Evolutionary conservation across 2,797 vertebrate species (phyloP).

Genomic region (Novumbra hubbsi): DNA sequence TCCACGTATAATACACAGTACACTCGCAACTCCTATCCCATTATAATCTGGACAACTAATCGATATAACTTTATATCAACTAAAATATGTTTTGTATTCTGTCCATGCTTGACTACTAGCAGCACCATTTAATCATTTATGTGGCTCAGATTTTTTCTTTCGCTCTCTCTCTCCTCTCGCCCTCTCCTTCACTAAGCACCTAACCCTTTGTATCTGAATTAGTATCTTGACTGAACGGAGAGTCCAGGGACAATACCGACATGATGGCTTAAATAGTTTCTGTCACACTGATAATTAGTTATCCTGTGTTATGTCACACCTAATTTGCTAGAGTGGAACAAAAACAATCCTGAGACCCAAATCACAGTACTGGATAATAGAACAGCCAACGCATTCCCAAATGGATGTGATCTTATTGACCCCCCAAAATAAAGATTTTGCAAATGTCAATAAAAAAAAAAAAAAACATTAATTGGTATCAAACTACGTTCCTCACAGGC

Average conservation of each 20-base stretch:
- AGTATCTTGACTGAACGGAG: neutral
- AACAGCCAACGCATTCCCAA: neutral
- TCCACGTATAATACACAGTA: no score
- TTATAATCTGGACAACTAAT: no score
- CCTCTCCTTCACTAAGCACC: neutral
- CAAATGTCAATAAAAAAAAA: neutral
- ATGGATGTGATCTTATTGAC: neutral
- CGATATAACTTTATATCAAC: no score
- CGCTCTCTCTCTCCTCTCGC: neutral
- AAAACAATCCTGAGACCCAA: neutral
- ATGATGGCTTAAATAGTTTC: neutral
- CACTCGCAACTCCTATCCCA: no score
- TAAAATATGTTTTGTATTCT: no score
- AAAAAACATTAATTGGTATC: neutral
- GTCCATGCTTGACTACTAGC: no score
- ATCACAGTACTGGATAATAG: neutral
- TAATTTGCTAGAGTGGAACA: neutral
- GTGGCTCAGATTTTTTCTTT: neutral
- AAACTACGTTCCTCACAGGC: no score
- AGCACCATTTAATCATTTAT: no score
- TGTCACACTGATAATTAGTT: neutral
- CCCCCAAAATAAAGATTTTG: neutral
- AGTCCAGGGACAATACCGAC: slow-evolving; percentile 1
- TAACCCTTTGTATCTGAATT: slow-evolving; percentile 1
- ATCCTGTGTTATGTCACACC: neutral